Evolutionary conservation across 1,140 invertebrate species (phyloP), one percentile per base, ranked within the genome.

Genomic region (Drosophila kanapiae): DNA sequence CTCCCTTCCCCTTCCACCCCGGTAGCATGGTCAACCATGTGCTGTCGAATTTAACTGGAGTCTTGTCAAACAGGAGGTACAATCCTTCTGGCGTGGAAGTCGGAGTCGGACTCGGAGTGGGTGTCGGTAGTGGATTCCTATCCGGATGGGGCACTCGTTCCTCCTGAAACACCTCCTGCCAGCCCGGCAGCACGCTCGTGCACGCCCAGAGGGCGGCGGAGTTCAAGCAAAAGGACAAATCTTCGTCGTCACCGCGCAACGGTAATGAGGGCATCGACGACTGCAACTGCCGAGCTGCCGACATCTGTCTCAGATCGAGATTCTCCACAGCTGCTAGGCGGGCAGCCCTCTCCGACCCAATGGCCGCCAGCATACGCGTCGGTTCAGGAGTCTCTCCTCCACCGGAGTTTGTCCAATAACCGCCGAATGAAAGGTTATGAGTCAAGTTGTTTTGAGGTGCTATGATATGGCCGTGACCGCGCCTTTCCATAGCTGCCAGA

Each of bases 61-160:
- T 8, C 11, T 35, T 53, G 16, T 13, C 11, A 11, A 35, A 9
- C 31, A 53, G 11, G 4, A 53, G 16, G 11, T 35, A 7, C 11
- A 35, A 53, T 35, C 16, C 49, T 0, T 35, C 31, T 13, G 31
- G 16, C 16, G 11, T 11, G 8, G 6, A 18, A 9, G 31, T 4
- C 31, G 8, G 49, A 18, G n/a, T 18, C 10, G 29, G 9, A 7
- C 5, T 31, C 6, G 11, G 16, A 13, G 31, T 13, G 4, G 31
- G 31, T 13, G 49, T 13, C 11, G 49, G 16, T 13, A 53, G 29
- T 13, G 49, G 49, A 4, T 35, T 33, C 6, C 6, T 35, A 2
- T 53, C 49, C 6, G 49, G 29, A 18, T 53, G 49, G 16, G 49
- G 49, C 16, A 13, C 49, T 13, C 29, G n/a, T 33, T 33, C 48